Base-by-base conservation (phyloP, 2,888 invertebrate genomes). In the Thereva nobilitata region DNA sequence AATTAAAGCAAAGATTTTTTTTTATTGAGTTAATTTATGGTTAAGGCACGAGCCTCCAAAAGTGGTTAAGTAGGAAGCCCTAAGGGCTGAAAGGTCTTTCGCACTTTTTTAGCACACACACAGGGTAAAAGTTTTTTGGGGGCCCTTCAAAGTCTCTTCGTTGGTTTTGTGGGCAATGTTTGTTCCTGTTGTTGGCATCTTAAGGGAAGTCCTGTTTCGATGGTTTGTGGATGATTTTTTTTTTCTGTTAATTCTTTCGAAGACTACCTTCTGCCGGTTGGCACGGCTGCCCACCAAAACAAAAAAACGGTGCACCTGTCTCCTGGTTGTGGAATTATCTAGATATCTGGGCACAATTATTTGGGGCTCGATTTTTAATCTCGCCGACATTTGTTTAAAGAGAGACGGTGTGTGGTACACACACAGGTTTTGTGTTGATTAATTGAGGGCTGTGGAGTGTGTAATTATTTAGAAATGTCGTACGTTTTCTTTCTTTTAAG, bases 31-130 rank as follows among this genome's bases (percentile, higher is more conserved):
- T 47, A 59, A 47, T 47, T 57, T 57, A 10, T 34, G 23, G 57
- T 37, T 23, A n/a, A 10, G 38, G 59, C 59, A 59, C 59, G 49
- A 47, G 47, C 38, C 47, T 23, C 34, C 34, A 55, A 38, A 23
- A 23, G 9, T 38, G 44, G 8, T 47, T 4, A n/a, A 47, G 41
- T 34, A 44, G 34, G 9, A 12, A 45, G 47, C 47, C 59, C 59
- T 38, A 49, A 59, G 59, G 59, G 59, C 45, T 47, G 38, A 49
- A 59, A 57, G 57, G 57, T 57, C 59, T 47, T 47, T 47, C 47
- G 23, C 23, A 23, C 23, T 23, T 23, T 23, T 10, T 59, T 47
- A 10, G 59, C 47, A 59, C 47, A 37, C 35, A 47, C 47, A 47
- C 49, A 12, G 38, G 37, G 9, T n/a, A 47, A 59, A 59, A 47